These are phyloP conservation scores for Mionectes macconnelli DNA, from an alignment of 2,113 vertebrate species.

Conservation along the genomic window DNA sequence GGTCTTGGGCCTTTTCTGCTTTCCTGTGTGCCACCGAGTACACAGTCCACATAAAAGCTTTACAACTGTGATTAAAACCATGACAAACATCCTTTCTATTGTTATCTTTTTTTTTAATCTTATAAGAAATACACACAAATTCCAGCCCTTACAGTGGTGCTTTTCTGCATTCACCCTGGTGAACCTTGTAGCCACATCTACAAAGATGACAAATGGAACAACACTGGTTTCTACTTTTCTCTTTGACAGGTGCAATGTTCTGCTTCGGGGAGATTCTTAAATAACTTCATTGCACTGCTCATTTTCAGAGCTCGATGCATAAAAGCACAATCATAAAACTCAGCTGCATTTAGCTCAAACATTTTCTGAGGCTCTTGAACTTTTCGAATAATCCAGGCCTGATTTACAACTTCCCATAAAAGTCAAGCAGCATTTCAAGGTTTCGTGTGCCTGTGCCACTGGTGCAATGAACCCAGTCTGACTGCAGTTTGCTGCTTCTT, in stretches of 20 bases:
- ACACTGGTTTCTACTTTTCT: neutral
- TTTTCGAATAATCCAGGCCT: conserved; percentile 22
- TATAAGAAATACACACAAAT: neutral
- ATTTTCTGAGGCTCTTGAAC: conserved; percentile 39
- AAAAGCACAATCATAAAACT: conserved; percentile 5
- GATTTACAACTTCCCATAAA: conserved; percentile 45
- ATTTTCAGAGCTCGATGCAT: neutral
- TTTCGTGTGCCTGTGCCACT: neutral
- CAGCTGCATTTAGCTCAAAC: neutral
- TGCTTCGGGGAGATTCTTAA: neutral
- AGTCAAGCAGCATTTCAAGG: conserved; percentile 52
- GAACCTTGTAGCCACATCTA: neutral
- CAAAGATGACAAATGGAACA: neutral
- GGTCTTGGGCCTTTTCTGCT: neutral
- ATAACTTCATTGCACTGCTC: neutral
- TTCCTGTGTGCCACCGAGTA: neutral
- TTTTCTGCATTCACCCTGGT: neutral
- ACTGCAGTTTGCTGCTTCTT: neutral
- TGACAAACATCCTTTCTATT: neutral
- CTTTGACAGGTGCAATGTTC: neutral
- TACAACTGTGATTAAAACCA: neutral
- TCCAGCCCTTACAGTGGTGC: neutral
- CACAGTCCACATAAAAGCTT: neutral
- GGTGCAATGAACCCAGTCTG: neutral
- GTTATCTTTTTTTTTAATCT: neutral